Percentiles rank a stretch among this genome's conserved stretches.
Conservation (phyloP, 2,113 vertebrate genomes). For the Cichladusa arquata region DNA sequence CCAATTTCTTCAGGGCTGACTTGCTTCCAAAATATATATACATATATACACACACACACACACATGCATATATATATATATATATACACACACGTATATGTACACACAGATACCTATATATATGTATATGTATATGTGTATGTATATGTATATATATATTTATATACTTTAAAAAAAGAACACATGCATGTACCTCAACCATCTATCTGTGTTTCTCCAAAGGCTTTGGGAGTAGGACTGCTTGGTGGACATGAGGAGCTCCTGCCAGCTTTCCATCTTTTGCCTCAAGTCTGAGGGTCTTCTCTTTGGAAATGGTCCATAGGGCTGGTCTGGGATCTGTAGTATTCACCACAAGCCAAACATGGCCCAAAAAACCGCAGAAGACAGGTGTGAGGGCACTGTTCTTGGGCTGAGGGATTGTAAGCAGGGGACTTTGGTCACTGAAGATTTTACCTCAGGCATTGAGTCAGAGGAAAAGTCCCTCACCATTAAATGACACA, state of each 20-base stretch:
- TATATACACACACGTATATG: too few species aligned
- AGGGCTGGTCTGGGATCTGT: neutral
- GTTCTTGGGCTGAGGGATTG: neutral
- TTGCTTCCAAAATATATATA: neutral
- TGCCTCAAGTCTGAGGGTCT: neutral
- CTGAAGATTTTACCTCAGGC: neutral
- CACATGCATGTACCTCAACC: neutral
- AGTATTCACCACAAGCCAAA: neutral
- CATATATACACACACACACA: accelerated
- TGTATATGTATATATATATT: too few species aligned
- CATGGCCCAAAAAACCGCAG: accelerated
- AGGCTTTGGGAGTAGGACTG: neutral
- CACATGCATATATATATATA: too few species aligned
- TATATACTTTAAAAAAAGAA: neutral
- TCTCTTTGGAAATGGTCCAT: neutral
- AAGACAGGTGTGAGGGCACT: neutral
- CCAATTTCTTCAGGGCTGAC: neutral
- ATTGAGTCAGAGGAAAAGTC: slow-evolving; percentile 50
- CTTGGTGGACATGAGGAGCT: neutral
- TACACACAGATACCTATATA: too few species aligned
- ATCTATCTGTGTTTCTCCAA: neutral
- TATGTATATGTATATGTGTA: too few species aligned
- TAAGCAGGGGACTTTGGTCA: neutral
- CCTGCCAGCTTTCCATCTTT: neutral
- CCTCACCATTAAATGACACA: neutral